Evolutionary conservation across 2,888 invertebrate species (phyloP).

Genomic region (Tenthredo scrophulariae): DNA sequence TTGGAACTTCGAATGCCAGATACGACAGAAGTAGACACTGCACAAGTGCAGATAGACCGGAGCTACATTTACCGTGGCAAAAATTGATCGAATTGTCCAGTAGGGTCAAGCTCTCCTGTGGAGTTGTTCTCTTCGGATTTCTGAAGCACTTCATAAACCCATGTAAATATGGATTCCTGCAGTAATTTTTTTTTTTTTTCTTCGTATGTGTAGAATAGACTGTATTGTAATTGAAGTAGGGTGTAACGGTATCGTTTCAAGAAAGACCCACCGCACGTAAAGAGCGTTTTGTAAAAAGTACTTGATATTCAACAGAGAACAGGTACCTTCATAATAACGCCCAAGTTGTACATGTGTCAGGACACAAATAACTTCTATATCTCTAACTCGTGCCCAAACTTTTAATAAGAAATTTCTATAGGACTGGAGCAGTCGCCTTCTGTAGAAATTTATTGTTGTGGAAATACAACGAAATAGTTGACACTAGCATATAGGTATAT

Average conservation of each 20-base stretch:
- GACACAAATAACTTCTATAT: background rate
- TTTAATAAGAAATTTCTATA: background rate
- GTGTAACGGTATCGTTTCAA: slow-evolving; percentile 24
- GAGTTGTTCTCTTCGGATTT: background rate
- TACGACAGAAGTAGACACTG: background rate
- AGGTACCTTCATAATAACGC: slow-evolving; percentile 29
- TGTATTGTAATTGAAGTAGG: slow-evolving; percentile 38
- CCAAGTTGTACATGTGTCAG: slow-evolving; percentile 31
- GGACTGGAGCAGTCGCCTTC: background rate
- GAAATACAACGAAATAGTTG: background rate
- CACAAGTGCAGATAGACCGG: background rate
- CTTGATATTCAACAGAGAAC: slow-evolving; percentile 36
- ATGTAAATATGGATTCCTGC: background rate
- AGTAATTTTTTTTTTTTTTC: background rate
- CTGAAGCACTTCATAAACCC: background rate
- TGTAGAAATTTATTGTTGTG: background rate
- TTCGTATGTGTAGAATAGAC: background rate
- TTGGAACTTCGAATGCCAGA: background rate
- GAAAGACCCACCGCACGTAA: background rate
- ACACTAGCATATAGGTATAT: background rate
- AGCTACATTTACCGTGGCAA: background rate
- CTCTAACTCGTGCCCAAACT: slow-evolving; percentile 14
- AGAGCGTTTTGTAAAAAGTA: background rate
- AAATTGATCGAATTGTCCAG: background rate
- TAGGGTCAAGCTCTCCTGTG: slow-evolving; percentile 11